Percentiles rank a stretch among this genome's conserved stretches.
Conservation (phyloP, 2,888 invertebrate genomes). For the Erannis defoliaria region DNA sequence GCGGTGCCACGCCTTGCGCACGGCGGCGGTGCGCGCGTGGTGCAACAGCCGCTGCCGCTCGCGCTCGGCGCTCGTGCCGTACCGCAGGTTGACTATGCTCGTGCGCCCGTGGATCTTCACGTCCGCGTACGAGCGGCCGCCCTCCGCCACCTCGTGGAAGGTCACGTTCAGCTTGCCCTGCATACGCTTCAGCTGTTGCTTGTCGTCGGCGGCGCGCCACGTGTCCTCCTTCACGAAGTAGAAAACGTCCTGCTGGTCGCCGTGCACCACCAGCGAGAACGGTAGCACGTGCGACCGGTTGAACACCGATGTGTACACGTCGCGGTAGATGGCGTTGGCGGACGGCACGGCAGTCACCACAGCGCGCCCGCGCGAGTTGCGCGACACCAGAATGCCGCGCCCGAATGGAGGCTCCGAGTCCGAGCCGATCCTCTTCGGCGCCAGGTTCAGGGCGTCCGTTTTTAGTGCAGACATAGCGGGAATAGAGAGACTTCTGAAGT, state of each 20-base stretch:
- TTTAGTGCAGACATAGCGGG: conserved; percentile 93
- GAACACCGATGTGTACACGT: conserved; percentile 97
- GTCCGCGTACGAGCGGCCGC: conserved; percentile 92
- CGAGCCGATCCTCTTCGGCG: conserved; percentile 92
- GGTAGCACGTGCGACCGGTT: conserved; percentile 95
- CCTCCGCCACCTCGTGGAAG: conserved; percentile 94
- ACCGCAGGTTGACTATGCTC: conserved; percentile 96
- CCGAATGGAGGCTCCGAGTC: conserved; percentile 96
- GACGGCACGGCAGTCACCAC: conserved; percentile 95
- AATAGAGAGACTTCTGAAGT: conserved; percentile 91
- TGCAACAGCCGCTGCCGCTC: conserved; percentile 96
- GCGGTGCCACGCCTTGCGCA: conserved; percentile 96
- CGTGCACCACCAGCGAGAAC: conserved; percentile 95
- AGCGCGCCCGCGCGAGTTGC: conserved; percentile 92
- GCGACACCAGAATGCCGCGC: conserved; percentile 93
- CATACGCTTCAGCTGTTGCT: conserved; percentile 94
- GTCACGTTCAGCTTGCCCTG: conserved; percentile 97
- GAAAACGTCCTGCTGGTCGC: conserved; percentile 96
- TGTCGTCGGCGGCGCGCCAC: conserved; percentile 95
- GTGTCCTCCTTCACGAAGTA: conserved; percentile 97
- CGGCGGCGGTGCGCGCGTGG: conserved; percentile 95
- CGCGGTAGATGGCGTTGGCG: conserved; percentile 95
- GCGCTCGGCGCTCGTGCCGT: conserved; percentile 96
- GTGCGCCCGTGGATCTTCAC: conserved; percentile 96
- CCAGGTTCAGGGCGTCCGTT: conserved; percentile 91